These are phyloP conservation scores for Pemphigus obesinymphae DNA, from an alignment of 1,140 invertebrate species.

Conservation along the genomic window DNA sequence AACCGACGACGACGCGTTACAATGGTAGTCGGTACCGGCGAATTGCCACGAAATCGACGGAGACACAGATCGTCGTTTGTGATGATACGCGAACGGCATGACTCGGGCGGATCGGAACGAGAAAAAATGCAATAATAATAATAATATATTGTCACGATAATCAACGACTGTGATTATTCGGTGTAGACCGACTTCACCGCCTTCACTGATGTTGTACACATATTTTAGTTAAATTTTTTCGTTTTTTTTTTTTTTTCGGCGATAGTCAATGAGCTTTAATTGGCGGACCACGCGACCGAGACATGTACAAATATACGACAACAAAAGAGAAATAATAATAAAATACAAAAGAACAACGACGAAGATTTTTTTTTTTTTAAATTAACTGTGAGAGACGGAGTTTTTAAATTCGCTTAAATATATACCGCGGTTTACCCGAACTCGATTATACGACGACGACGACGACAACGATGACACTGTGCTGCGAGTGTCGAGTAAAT, in stretches of 20 bases:
- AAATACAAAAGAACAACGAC: neutral
- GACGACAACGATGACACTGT: too few relatives aligned
- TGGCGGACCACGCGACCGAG: neutral
- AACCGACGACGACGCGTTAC: neutral
- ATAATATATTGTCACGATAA: too few relatives aligned
- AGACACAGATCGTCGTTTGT: constrained; percentile 3
- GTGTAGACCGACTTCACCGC: too few relatives aligned
- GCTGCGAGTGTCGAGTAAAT: too few relatives aligned
- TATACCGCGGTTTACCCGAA: too few relatives aligned
- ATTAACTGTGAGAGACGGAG: too few relatives aligned
- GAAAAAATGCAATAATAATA: neutral
- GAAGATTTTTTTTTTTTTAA: neutral
- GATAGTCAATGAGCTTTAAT: neutral
- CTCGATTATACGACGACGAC: too few relatives aligned
- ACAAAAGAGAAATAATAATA: neutral
- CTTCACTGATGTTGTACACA: too few relatives aligned
- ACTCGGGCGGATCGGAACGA: neutral
- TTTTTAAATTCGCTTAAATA: too few relatives aligned
- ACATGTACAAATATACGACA: too few relatives aligned
- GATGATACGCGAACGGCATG: neutral
- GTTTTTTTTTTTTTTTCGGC: neutral
- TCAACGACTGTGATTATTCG: neutral
- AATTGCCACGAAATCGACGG: constrained; percentile 25
- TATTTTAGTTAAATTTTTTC: too few relatives aligned
- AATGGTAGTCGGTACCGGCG: neutral